These are phyloP conservation scores for Sisyra nigra DNA, from an alignment of 2,888 invertebrate species.

Conservation along the genomic window DNA sequence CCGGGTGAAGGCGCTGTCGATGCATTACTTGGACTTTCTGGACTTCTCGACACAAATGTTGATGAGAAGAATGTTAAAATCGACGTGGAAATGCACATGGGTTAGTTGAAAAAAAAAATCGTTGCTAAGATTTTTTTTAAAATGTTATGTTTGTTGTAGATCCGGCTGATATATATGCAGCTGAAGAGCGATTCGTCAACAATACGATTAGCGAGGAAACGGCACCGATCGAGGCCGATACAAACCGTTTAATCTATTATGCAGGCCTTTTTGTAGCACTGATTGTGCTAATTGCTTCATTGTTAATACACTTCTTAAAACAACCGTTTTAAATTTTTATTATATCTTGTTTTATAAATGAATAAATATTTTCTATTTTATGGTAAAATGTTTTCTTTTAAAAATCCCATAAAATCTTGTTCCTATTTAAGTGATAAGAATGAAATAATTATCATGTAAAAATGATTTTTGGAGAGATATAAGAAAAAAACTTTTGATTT, in stretches of 20 bases:
- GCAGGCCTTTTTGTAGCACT: slow-evolving; percentile 44
- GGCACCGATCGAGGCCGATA: slow-evolving; percentile 36
- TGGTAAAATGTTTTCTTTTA: too few relatives aligned
- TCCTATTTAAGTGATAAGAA: too few relatives aligned
- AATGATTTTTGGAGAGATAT: too few relatives aligned
- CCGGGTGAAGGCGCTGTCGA: slow-evolving; percentile 79
- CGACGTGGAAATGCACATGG: slow-evolving; percentile 64
- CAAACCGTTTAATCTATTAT: slow-evolving; percentile 41
- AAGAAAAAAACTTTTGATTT: too few relatives aligned
- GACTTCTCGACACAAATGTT: slow-evolving; percentile 63
- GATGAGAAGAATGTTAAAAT: slow-evolving; percentile 50
- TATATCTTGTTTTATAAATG: background rate
- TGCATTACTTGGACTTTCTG: slow-evolving; percentile 62
- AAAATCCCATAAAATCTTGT: too few relatives aligned
- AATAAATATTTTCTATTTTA: background rate
- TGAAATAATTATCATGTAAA: too few relatives aligned
- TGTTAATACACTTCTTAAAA: slow-evolving; percentile 36
- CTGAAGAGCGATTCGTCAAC: slow-evolving; percentile 24
- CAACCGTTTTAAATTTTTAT: slow-evolving; percentile 1
- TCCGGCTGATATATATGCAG: slow-evolving; percentile 26
- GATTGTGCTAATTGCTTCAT: slow-evolving; percentile 42
- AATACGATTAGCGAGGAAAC: slow-evolving; percentile 29
- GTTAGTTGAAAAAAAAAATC: slow-evolving; percentile 24
- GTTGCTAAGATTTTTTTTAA: background rate
- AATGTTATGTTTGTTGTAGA: slow-evolving; percentile 17